A percentile compares a stretch with the other conserved stretches of the same genome.
These are phyloP conservation scores for Agelas oroides DNA, from an alignment of 37 sponge, comb jelly and placozoan genomes.

Conservation along the genomic window DNA sequence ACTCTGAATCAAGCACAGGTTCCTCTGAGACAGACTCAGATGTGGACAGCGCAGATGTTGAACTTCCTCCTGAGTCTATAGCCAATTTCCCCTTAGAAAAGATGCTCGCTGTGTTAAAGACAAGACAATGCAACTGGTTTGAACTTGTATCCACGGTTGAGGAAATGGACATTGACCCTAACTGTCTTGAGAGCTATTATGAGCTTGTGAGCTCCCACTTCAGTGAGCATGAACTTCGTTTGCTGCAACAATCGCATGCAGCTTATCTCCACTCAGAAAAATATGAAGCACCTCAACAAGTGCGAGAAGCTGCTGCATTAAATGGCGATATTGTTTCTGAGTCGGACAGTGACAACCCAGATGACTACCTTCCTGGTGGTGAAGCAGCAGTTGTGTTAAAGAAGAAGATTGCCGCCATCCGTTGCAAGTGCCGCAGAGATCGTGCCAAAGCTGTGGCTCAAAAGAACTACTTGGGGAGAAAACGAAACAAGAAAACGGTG, in stretches of 20 bases:
- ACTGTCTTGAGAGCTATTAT: not conserved
- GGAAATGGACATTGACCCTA: not conserved
- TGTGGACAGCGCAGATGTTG: no score
- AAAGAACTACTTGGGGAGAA: constrained; percentile 12
- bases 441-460: constrained; percentile 3
- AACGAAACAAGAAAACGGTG: not conserved
- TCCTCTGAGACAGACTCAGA: not conserved
- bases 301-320: not conserved
- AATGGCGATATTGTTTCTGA: constrained; percentile 26
- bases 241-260: not conserved
- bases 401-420: no score
- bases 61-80: not conserved
- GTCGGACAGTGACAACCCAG: constrained; percentile 29
- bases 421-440: not conserved
- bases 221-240: not conserved
- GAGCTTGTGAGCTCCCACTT: no score
- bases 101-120: not conserved
- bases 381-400: no score
- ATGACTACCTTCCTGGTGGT: not conserved
- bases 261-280: not conserved
- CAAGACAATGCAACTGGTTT: not conserved
- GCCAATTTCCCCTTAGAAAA: not conserved
- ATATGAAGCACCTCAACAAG: not conserved
- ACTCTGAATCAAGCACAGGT: not conserved
- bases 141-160: not conserved